Evolutionary conservation across 2,888 invertebrate species (phyloP), one percentile per base, ranked within the genome.

Genomic region (Fabriciana adippe): DNA sequence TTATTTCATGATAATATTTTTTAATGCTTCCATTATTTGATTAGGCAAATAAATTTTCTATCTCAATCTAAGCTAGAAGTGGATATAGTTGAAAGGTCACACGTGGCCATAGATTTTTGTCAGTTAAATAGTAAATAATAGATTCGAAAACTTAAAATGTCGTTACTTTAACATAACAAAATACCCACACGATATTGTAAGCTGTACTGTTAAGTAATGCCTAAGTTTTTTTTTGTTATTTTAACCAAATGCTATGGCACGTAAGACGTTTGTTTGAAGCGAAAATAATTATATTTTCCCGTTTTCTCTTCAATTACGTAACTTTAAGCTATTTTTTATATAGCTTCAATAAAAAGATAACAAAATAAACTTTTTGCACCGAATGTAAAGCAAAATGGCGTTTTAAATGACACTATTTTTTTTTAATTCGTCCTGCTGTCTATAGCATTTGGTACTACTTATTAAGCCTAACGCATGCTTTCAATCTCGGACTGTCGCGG

Each of bases 211-310:
- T 90, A 90, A 90, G 86, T 89, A 89, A 87, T 85, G 90, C 90
- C 89, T 91, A 91, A 90, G 90, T 89, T 90, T 88, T 2, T n/a
- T 84, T 87, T 89, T 89, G 84, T 87, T 89, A 87, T 87, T n/a
- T 89, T 89, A 84, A 84, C 84, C 84, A 88, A 86, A 85, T 83
- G 74, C 65, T 61, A 61, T 61, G 61, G 61, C 41, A 21, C 48
- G 26, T 31, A 16, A 48, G 59, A 59, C 11, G 11, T 3, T 41
- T 8, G 35, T 26, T 26, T 47, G 3, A 59, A 26, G 13, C 48
- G 26, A 15, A 21, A 15, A 31, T 11, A 59, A 13, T 5, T 26
- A n/a, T 21, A n/a, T 13, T 55, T n/a, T 41, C 11, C 35, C 2
- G 35, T 41, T 41, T 41, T 41, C 35, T 41, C 35, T 41, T 41